Base-by-base conservation (phyloP, 2,888 invertebrate genomes). In the Lasius fuliginosus region DNA sequence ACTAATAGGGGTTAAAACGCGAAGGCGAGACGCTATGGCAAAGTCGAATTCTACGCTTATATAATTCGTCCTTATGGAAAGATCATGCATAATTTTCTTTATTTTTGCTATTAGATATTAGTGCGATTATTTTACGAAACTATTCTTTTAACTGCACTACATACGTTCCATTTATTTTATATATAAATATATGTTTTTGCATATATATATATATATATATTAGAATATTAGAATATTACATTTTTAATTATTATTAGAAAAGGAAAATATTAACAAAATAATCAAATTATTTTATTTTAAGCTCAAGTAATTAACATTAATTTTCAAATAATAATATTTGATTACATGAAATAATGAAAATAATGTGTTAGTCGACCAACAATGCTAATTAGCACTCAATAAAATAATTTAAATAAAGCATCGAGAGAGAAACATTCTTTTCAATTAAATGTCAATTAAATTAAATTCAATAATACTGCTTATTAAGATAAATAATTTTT, bases 1-100 rank as follows among this genome's bases (percentile, higher is more conserved):
- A 92, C 93, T 93, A 93, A 94, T 94, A 93, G 93, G 91, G 93
- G 93, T 93, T 93, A 93, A 94, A 93, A 93, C 92, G 92, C 91
- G 88, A 82, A 85, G 86, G 89, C 84, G 53, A 84, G n/a, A 58
- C 11, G 15, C 8, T 8, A 36, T 56, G 23, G 23, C 40, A 0
- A 77, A 69, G 46, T 69, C 58, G n/a, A 60, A 69, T 42, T 42
- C 6, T 60, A 6, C 12, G 6, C 9, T n/a, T 6, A n/a, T 30
- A 3, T 42, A 42, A 58, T 49, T 77, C n/a, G 23, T 12, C n/a
- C 1, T 56, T 27, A 30, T 12, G 42, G 5, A 15, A 56, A 30
- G 9, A 23, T 77, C 33, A 15, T 12, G 4, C 36, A n/a, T 33
- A 3, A 33, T 15, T 23, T 3, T 65, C 36, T 53, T 36, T 64